Percentiles rank a stretch among this genome's conserved stretches.
Evolutionary conservation across 2,113 vertebrate genomes (phyloP).

Genomic region (Chitala chitala): DNA sequence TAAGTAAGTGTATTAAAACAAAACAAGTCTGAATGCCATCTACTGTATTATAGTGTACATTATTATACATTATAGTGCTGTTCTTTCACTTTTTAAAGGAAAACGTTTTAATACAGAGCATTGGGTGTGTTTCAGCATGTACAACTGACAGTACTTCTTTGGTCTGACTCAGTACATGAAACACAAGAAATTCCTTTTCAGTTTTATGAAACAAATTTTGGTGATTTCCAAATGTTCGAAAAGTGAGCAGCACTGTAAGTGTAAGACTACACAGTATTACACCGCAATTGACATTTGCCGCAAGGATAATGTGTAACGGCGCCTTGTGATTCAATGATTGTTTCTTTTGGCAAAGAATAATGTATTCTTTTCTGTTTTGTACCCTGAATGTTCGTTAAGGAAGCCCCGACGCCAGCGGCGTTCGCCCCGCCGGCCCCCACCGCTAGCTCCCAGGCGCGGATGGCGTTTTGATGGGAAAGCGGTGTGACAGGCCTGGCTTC

Average conservation of each 20-base stretch:
- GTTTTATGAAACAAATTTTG: not conserved
- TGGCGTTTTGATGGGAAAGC: constrained; percentile 77
- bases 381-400: constrained; percentile 72
- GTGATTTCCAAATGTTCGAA: not conserved
- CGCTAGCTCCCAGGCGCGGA: constrained; percentile 27
- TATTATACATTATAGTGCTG: not conserved
- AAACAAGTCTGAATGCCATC: too few relatives aligned
- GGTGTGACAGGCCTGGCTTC: constrained; percentile 81
- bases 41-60: too few relatives aligned
- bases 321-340: constrained; percentile 43
- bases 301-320: constrained; percentile 41
- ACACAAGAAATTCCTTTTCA: not conserved
- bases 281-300: constrained; percentile 32
- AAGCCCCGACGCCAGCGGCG: constrained; percentile 42
- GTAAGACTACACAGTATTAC: constrained; percentile 37
- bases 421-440: constrained; percentile 19
- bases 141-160: too few relatives aligned
- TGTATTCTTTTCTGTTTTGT: constrained; percentile 72
- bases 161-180: too few relatives aligned
- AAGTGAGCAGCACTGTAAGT: not conserved
- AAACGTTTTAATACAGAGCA: not conserved
- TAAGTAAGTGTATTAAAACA: not conserved
- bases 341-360: constrained; percentile 69
- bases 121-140: too few relatives aligned
- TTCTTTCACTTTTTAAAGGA: not conserved